Base-by-base conservation (phyloP, 2,113 vertebrate genomes). In the Oreochromis niloticus region DNA sequence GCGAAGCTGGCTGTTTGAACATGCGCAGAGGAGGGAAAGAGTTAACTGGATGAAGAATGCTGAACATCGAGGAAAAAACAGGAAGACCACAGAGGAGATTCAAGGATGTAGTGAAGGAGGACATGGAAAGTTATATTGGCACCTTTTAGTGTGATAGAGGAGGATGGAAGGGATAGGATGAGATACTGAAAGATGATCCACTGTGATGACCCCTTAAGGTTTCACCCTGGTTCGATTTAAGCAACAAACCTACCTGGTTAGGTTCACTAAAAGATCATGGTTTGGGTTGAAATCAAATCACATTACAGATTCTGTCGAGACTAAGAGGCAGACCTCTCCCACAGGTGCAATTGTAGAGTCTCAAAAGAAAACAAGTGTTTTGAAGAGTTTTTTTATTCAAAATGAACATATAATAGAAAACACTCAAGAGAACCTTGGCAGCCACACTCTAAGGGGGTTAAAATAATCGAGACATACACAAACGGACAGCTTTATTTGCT, bases 341-440 rank as follows among this genome's bases (percentile, higher is more conserved):
- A 71, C 36, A 24, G 0, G 43, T 75, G 68, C 68, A 48, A 48
- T 17, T 75, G 41, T 7, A 50, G 41, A 48, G 43, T 1, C 43
- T 78, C 24, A 19, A 16, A 50, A 78, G 4, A 30, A 78, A 78
- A 46, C 22, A 48, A 78, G 43, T 78, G 43, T 50, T 78, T 55
- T 56, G 0, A 80, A 82, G 6, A 43, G 57, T 2, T 10, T 57
- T 50, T 19, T 94, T 83, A 81, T 90, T 90, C 14, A 87, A 90
- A 94, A 90, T 81, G 17, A 87, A 91, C 90, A 80, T 46, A 90
- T 59, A 87, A 88, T 91, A 92, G n/a, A 94, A 91, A 94, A 94
- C 83, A 85, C 46, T 78, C 73, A 52, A 78, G 43, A 32, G 46
- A 78, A 48, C 86, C 78, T 84, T 30, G 59, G 61, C 71, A 87